Evolutionary conservation across 2,797 vertebrate species (phyloP).

Genomic region (Decapterus maruadsi): DNA sequence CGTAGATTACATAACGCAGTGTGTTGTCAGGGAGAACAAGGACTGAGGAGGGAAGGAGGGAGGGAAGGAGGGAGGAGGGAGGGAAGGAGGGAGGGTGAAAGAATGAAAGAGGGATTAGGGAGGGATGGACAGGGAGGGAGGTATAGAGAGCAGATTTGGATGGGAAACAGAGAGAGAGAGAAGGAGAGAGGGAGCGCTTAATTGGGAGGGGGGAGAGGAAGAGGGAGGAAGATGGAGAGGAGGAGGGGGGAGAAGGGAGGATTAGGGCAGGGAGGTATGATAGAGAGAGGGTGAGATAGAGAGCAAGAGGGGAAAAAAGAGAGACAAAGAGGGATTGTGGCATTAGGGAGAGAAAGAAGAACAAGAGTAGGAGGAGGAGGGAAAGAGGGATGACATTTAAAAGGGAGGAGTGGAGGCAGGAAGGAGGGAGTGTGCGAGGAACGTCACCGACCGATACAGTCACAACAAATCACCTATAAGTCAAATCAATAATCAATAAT

Average conservation of each 20-base stretch:
- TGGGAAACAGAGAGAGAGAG: conserved; percentile 23
- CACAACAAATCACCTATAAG: conserved; percentile 30
- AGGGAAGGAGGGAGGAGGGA: background rate
- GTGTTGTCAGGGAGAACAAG: conserved; percentile 81
- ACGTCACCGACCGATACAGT: background rate
- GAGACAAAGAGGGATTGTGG: conserved; percentile 51
- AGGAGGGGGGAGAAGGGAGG: conserved; percentile 28
- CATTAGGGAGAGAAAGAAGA: conserved; percentile 33
- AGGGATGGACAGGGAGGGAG: conserved; percentile 37
- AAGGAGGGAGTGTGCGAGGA: conserved; percentile 3
- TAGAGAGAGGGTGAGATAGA: conserved; percentile 2
- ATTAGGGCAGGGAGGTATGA: conserved; percentile 53
- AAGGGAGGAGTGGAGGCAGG: conserved; percentile 30
- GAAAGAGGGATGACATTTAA: conserved; percentile 37
- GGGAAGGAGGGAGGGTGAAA: background rate
- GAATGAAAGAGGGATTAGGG: conserved; percentile 50
- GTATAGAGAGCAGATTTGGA: conserved; percentile 49
- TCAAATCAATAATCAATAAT: too few species aligned
- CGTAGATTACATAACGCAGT: conserved; percentile 74
- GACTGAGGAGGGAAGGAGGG: conserved; percentile 43
- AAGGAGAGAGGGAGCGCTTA: conserved; percentile 52
- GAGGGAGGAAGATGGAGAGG: conserved; percentile 37
- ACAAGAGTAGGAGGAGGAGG: conserved; percentile 42
- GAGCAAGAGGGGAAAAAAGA: conserved; percentile 14
- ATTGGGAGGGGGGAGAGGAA: conserved; percentile 58